These are phyloP conservation scores for Crotalus horridus DNA, from an alignment of 2,113 vertebrate genomes.

Conservation along the genomic window DNA sequence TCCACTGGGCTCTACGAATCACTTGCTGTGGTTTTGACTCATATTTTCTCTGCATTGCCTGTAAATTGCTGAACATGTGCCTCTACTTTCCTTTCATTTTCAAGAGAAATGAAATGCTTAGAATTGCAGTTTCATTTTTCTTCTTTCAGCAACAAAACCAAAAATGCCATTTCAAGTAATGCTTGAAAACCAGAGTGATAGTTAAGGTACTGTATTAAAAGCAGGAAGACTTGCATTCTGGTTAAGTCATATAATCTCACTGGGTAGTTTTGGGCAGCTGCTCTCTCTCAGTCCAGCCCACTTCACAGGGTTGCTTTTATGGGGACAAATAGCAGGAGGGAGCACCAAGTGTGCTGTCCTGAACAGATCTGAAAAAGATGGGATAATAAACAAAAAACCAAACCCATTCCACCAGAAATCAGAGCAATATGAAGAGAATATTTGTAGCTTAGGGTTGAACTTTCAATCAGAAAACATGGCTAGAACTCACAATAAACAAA, in stretches of 20 bases:
- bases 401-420: background rate
- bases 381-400: background rate
- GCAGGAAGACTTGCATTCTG: background rate
- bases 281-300: background rate
- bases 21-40: constrained; percentile 1
- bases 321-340: background rate
- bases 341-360: background rate
- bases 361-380: background rate
- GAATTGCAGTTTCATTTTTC: background rate
- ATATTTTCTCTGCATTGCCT: constrained; percentile 26
- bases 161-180: background rate
- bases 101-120: background rate
- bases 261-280: background rate
- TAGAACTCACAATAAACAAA: no score
- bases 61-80: background rate
- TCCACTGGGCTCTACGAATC: background rate
- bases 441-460: background rate
- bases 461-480: background rate
- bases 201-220: background rate
- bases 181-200: background rate
- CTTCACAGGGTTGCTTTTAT: background rate
- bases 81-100: background rate
- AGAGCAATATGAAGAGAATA: background rate
- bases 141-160: background rate
- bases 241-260: background rate